These are phyloP conservation scores for Papilio glaucus DNA, from an alignment of 1,140 invertebrate genomes.

Conservation along the genomic window DNA sequence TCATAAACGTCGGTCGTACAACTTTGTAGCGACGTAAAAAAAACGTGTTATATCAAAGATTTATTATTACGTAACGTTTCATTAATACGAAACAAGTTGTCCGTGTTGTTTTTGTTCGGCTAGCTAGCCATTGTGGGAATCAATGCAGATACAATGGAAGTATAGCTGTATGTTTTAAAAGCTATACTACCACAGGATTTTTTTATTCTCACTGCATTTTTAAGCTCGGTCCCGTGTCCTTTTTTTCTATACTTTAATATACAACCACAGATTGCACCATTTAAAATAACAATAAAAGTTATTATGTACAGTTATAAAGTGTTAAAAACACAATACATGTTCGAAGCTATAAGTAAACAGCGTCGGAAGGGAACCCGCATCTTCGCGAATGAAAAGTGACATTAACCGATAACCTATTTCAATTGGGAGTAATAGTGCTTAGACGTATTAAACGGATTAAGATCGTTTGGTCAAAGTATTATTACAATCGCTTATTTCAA, in stretches of 20 bases:
- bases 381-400: constrained; percentile 32
- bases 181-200: background rate
- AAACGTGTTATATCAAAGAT: background rate
- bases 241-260: background rate
- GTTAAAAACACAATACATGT: background rate
- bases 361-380: constrained; percentile 31
- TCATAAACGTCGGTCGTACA: too few relatives aligned
- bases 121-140: constrained; percentile 1
- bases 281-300: background rate
- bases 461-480: background rate
- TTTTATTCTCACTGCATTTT: constrained; percentile 1
- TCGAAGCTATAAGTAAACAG: background rate
- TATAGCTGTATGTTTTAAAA: background rate
- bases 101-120: constrained; percentile 4
- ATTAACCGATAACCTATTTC: constrained; percentile 35
- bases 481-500: background rate
- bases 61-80: constrained; percentile 8
- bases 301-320: background rate
- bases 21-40: background rate
- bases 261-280: background rate
- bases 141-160: background rate
- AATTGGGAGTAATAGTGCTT: constrained; percentile 30
- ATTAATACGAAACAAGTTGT: background rate
- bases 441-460: constrained; percentile 13
- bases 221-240: background rate